Evolutionary conservation across 2,888 invertebrate species (phyloP).

Genomic region (Geotrupes spiniger): DNA sequence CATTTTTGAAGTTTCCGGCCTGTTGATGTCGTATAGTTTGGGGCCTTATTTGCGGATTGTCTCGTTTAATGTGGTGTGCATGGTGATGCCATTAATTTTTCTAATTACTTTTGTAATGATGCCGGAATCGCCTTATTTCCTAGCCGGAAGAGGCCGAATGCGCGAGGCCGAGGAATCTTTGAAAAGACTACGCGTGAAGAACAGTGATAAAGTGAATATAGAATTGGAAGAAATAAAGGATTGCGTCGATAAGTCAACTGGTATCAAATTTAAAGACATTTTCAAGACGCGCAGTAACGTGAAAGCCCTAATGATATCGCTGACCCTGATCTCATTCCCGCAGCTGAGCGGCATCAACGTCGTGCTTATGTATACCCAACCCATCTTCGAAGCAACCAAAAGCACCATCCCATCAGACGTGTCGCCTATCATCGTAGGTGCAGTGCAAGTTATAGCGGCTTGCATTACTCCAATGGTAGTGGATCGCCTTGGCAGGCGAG

Average conservation of each 20-base stretch:
- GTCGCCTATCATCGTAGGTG: conserved; percentile 71
- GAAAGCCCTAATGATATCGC: conserved; percentile 71
- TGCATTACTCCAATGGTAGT: conserved; percentile 68
- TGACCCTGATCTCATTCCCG: conserved; percentile 59
- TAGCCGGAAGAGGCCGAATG: conserved; percentile 58
- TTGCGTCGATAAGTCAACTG: conserved; percentile 44
- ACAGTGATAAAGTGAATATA: conserved; percentile 58
- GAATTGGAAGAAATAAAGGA: conserved; percentile 64
- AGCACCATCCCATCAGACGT: conserved; percentile 58
- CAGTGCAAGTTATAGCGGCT: conserved; percentile 71
- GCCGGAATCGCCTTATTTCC: conserved; percentile 80
- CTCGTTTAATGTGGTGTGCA: conserved; percentile 62
- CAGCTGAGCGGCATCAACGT: conserved; percentile 81
- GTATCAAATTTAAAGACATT: conserved; percentile 49
- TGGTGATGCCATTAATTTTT: conserved; percentile 58
- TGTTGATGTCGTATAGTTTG: conserved; percentile 65
- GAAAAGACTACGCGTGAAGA: conserved; percentile 64
- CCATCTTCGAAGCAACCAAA: conserved; percentile 66
- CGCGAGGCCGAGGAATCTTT: conserved; percentile 58
- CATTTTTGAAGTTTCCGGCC: conserved; percentile 67
- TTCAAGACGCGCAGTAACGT: conserved; percentile 64
- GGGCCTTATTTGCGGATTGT: conserved; percentile 72
- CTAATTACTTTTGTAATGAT: conserved; percentile 65
- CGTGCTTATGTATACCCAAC: conserved; percentile 73
- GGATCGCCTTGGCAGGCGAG: conserved; percentile 69